These are phyloP conservation scores for Desmodus rotundus DNA, from an alignment of 2,113 vertebrate genomes.

Conservation along the genomic window DNA sequence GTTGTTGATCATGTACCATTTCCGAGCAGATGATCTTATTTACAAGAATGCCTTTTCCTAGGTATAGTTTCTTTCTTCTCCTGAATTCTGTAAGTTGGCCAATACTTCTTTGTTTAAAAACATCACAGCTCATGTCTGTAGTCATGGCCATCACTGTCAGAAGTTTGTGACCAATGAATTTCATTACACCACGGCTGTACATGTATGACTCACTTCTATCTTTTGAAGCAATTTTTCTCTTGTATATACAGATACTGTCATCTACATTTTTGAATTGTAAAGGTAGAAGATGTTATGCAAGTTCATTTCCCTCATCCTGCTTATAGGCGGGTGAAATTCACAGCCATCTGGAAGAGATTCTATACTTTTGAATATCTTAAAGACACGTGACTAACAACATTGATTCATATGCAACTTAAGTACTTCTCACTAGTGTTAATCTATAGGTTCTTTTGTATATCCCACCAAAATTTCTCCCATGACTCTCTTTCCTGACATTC, in stretches of 20 bases:
- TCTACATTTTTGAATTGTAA: not conserved
- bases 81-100: not conserved
- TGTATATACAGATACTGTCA: not conserved
- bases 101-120: conserved; percentile 4
- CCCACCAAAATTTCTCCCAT: not conserved
- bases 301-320: not conserved
- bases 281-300: not conserved
- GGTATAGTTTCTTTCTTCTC: not conserved
- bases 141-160: not conserved
- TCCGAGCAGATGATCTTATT: not conserved
- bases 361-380: not conserved
- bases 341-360: not conserved
- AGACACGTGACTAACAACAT: not conserved
- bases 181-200: not conserved
- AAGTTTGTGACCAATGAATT: not conserved
- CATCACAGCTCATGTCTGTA: not conserved
- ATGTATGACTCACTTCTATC: not conserved
- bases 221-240: not conserved
- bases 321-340: not conserved
- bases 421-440: not conserved
- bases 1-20: not conserved
- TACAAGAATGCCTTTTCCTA: not conserved
- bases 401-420: not conserved
- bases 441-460: not conserved
- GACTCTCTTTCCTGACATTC: not conserved